Evolutionary conservation across 92 coral and sea anemone genomes (phyloP).

Genomic region (Palythoa grandis): DNA sequence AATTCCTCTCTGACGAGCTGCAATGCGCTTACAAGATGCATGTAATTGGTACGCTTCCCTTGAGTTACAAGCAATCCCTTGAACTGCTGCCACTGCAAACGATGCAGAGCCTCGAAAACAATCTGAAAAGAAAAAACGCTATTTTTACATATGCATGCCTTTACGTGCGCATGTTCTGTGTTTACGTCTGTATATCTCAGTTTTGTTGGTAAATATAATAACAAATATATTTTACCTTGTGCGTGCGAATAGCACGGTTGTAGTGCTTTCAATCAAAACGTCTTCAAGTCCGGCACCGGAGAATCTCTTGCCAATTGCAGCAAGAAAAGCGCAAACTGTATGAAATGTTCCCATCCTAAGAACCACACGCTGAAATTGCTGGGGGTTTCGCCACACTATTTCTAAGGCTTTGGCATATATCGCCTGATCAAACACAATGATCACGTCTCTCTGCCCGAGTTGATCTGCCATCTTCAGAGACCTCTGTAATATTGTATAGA

Average conservation of each 20-base stretch:
- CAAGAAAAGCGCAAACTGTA: conserved; percentile 54
- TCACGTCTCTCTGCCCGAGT: conserved; percentile 57
- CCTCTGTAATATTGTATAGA: conserved; percentile 53
- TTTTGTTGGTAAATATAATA: conserved; percentile 18
- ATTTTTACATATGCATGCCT: conserved; percentile 18
- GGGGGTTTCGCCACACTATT: conserved; percentile 57
- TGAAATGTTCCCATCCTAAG: conserved; percentile 70
- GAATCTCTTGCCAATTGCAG: conserved; percentile 63
- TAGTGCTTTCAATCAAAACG: conserved; percentile 57
- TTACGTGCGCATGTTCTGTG: conserved; percentile 43
- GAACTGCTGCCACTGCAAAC: conserved; percentile 41
- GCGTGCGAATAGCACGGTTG: conserved; percentile 60
- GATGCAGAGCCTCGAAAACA: conserved; percentile 46
- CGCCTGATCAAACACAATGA: conserved; percentile 67
- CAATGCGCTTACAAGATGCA: conserved; percentile 41
- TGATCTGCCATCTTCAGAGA: conserved; percentile 68
- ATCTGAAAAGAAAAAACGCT: conserved; percentile 22
- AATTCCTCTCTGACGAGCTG: conserved; percentile 51
- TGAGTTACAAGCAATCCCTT: conserved; percentile 20
- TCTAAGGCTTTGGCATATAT: conserved; percentile 66
- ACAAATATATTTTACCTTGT: conserved; percentile 47
- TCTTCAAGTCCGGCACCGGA: conserved; percentile 63
- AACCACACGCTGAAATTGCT: conserved; percentile 53
- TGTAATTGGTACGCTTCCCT: conserved; percentile 43
- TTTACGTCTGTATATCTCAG: conserved; percentile 19